Percentiles rank a stretch among this genome's conserved stretches.
Evolutionary conservation across 2,888 invertebrate species (phyloP).

Genomic region (Scaptomyza cyrtandrae): DNA sequence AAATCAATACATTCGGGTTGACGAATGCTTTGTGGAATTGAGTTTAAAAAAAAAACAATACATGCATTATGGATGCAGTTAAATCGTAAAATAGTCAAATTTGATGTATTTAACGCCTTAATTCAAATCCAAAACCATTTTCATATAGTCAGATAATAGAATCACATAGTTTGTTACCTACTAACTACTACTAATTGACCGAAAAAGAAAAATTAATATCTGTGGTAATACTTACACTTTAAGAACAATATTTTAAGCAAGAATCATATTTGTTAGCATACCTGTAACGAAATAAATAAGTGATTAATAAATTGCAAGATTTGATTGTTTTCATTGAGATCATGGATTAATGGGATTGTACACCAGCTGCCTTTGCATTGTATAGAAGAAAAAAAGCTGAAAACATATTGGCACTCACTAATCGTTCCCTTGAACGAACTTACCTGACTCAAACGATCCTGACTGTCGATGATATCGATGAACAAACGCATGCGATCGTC

Average conservation of each 20-base stretch:
- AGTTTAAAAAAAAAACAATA: too few relatives aligned
- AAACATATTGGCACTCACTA: too few relatives aligned
- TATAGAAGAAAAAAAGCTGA: background rate
- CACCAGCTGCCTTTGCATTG: conserved; percentile 46
- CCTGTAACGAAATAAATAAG: conserved; percentile 42
- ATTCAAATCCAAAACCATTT: too few relatives aligned
- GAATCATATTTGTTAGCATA: conserved; percentile 30
- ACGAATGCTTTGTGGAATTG: too few relatives aligned
- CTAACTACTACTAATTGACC: too few relatives aligned
- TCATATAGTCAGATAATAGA: too few relatives aligned
- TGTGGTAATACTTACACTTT: conserved; percentile 42
- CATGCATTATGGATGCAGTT: background rate
- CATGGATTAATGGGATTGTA: background rate
- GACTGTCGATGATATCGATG: conserved; percentile 92
- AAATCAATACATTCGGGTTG: background rate
- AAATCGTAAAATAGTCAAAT: too few relatives aligned
- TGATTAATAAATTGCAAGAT: background rate
- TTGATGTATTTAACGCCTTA: too few relatives aligned
- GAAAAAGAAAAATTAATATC: background rate
- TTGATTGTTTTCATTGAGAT: background rate
- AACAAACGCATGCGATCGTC: conserved; percentile 92
- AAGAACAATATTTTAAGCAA: too few relatives aligned
- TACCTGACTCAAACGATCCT: conserved; percentile 93
- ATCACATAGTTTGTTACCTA: too few relatives aligned
- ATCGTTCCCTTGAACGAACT: conserved; percentile 51